Percentiles rank a stretch among this genome's conserved stretches.
phyloP scores from a whole-genome alignment of 2,797 vertebrate species.

The Poeciliopsis turneri region DNA sequence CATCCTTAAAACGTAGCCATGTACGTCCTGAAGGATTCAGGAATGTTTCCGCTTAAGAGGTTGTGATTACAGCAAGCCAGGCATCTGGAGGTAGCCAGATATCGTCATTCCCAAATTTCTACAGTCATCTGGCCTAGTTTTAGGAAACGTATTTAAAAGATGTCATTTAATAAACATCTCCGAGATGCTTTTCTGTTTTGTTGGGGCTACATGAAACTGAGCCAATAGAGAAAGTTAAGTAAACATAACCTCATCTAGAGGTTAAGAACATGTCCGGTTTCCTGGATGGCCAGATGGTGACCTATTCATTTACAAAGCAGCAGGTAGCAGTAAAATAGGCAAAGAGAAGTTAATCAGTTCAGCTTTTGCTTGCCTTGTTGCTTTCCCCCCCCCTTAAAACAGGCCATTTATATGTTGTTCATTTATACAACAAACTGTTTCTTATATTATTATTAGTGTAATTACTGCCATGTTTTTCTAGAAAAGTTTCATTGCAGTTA shows the following conservation, averaged over 20 bases:
- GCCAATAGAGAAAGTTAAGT: constrained; percentile 7
- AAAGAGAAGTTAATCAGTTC: constrained; percentile 58
- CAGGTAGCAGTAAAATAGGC: constrained; percentile 21
- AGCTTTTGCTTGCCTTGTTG: constrained; percentile 18
- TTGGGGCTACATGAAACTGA: constrained; percentile 7
- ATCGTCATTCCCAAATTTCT: constrained; percentile 37
- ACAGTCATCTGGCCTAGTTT: constrained; percentile 8
- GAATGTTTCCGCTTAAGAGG: constrained; percentile 53
- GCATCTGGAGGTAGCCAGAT: constrained; percentile 63
- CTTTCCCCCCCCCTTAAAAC: background rate
- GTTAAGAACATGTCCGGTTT: constrained; percentile 30
- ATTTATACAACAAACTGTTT: background rate
- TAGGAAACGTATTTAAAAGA: background rate
- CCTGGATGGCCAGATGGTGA: constrained; percentile 14
- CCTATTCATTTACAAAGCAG: constrained; percentile 22
- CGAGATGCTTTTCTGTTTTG: background rate
- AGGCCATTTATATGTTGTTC: background rate
- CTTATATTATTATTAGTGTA: background rate
- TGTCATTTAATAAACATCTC: background rate
- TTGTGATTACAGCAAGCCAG: constrained; percentile 64
- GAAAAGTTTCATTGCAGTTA: background rate
- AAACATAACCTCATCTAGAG: constrained; percentile 7
- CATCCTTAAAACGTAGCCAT: constrained; percentile 36
- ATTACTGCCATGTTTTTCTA: background rate
- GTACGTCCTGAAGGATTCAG: constrained; percentile 43